Base-by-base conservation (phyloP, 64 coral and sea anemone genomes). In the Montipora efflorescens region DNA sequence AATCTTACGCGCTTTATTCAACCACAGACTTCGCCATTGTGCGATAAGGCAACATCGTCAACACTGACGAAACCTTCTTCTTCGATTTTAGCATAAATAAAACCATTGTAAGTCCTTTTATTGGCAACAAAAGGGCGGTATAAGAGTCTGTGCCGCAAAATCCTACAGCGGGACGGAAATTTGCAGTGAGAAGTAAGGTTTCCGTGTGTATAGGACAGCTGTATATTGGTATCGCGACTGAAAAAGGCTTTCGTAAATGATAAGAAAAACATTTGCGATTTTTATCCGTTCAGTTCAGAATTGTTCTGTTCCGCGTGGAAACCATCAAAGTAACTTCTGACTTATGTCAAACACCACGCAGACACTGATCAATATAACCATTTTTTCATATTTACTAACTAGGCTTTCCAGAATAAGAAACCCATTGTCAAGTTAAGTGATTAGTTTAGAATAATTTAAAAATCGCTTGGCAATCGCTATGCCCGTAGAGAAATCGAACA, bases 241-340 rank as follows among this genome's bases (percentile, higher is more conserved):
- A 71, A 86, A 71, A 71, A 86, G 46, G 82, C 82, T 86, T 70
- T 86, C 82, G 7, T 19, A 6, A 86, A 49, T 47, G 82, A 86
- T 86, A 86, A 86, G 82, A 16, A 7, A 82, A 70, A 72, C 64
- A 6, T 15, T 19, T 86, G 70, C 46, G 16, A 36, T 71, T 86
- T 84, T 48, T 23, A 19, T 67, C 61, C 36, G 8, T n/a, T 4
- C 15, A 4, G 13, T 28, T 15, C 3, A 1, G 36, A 44, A 5
- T 48, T 21, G 9, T 71, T 67, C 66, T 71, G 4, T 48, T 86
- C 46, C 82, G 70, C 13, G 18, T 85, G 61, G 62, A 67, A 67
- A 84, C 81, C 81, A 67, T 84, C 10, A 45, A 83, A 5, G 5
- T 44, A 53, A 36, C 36, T 36, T 36, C 1, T 36, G 23, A 81